Base-by-base conservation (phyloP, 2,888 invertebrate genomes). In the Synergus japonicus region DNA sequence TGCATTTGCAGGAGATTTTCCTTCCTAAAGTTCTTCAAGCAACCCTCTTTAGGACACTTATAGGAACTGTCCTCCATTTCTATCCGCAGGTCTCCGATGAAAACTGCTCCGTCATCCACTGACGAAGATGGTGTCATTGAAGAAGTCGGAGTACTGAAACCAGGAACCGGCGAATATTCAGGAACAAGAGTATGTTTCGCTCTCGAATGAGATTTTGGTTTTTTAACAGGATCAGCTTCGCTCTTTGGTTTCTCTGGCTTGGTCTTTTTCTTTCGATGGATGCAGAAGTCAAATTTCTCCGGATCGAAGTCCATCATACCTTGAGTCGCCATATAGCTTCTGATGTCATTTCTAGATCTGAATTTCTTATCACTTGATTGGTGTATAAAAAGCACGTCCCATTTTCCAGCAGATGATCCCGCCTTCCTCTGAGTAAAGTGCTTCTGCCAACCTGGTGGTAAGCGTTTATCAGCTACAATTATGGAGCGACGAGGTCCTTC, bases 1-100 rank as follows among this genome's bases (percentile, higher is more conserved):
- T 98, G 98, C 95, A 98, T 98, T 93, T 97, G 96, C 10, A 98
- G 93, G 76, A 98, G 94, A 83, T 96, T 97, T 89, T 98, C 97
- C 90, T 98, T 98, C 7, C 98, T 94, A 90, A 98, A 98, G 86
- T 96, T 96, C 92, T 98, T 98, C 76, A 94, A 95, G 90, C 98
- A 98, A 1, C 95, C 96, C 82, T 96, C 95, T 73, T 96, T 95
- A 0, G 97, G 97, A 89, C 97, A 97, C 49, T 93, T 94, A 85
- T 93, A 94, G 15, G 93, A 93, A 82, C 93, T 96, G 77, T 96
- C 95, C 76, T 96, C 94, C 84, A 96, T 94, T 92, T 95, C 94
- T 0, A 96, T 95, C 22, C 91, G 89, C 41, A 91, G 85, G 76
- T 90, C 90, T 37, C 92, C 92, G 76, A 92, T 91, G 76, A 90